phyloP scores from a whole-genome alignment of 1,140 invertebrate species.

The Ptiloglossa arizonensis region DNA sequence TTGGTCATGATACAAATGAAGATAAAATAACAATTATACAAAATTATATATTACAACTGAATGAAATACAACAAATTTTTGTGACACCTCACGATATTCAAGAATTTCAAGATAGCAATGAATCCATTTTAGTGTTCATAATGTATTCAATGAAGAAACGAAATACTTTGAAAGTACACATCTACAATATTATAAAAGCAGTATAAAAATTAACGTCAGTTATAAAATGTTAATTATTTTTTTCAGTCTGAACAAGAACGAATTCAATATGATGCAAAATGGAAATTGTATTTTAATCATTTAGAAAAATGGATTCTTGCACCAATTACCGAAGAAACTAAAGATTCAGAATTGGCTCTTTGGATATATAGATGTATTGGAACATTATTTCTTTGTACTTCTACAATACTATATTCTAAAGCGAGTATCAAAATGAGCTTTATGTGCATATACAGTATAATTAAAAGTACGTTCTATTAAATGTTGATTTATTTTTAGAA shows the following conservation, averaged over 20 bases:
- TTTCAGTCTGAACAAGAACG: slow-evolving; percentile 55
- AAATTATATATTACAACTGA: slow-evolving; percentile 66
- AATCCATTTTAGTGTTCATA: slow-evolving; percentile 72
- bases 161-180: slow-evolving; percentile 66
- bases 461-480: slow-evolving; percentile 36
- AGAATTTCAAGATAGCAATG: slow-evolving; percentile 68
- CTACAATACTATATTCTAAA: slow-evolving; percentile 73
- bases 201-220: neutral
- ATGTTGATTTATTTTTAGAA: slow-evolving; percentile 65
- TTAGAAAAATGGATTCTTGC: slow-evolving; percentile 76
- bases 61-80: slow-evolving; percentile 72
- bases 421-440: slow-evolving; percentile 42
- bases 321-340: slow-evolving; percentile 74
- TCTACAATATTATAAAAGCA: neutral
- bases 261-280: slow-evolving; percentile 63
- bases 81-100: slow-evolving; percentile 55
- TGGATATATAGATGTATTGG: slow-evolving; percentile 77
- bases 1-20: slow-evolving; percentile 62
- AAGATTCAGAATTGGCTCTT: slow-evolving; percentile 67
- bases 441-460: neutral
- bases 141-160: slow-evolving; percentile 66
- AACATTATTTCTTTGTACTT: slow-evolving; percentile 73
- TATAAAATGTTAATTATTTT: neutral
- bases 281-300: slow-evolving; percentile 72
- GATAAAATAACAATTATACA: slow-evolving; percentile 67